Percentiles rank a stretch among this genome's conserved stretches.
These are phyloP conservation scores for Rallus crepitans DNA, from an alignment of 2,797 vertebrate genomes.

Conservation along the genomic window DNA sequence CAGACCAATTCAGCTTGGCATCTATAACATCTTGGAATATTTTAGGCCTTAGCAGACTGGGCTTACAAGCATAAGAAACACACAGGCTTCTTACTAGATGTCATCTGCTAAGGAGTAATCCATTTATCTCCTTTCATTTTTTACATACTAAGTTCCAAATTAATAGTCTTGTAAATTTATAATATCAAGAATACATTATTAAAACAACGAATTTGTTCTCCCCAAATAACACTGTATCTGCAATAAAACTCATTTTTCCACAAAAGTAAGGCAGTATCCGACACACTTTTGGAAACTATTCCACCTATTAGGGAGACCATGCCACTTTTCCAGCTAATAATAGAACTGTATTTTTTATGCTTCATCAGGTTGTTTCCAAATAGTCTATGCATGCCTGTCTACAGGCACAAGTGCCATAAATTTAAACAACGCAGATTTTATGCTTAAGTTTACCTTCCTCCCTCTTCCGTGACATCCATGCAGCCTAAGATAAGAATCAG, in stretches of 20 bases:
- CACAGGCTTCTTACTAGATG: background rate
- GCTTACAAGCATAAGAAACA: background rate
- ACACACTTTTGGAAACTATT: background rate
- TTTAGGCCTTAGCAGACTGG: background rate
- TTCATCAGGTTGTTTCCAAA: background rate
- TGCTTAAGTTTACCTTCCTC: constrained; percentile 86
- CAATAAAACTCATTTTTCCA: background rate
- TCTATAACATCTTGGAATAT: background rate
- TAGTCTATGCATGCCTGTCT: background rate
- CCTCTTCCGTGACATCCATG: constrained; percentile 93
- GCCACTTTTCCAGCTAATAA: background rate
- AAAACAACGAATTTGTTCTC: background rate
- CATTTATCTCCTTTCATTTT: background rate
- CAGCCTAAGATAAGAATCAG: constrained; percentile 89
- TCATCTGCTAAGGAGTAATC: background rate
- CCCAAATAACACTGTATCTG: background rate
- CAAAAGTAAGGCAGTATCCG: background rate
- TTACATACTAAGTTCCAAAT: background rate
- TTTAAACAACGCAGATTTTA: background rate
- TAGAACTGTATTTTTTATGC: background rate
- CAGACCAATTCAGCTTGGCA: background rate
- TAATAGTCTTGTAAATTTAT: background rate
- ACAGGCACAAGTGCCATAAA: background rate
- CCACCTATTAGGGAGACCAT: background rate
- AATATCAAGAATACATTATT: background rate